Base-by-base conservation (phyloP, 2,113 vertebrate genomes). In the Strix aluco region DNA sequence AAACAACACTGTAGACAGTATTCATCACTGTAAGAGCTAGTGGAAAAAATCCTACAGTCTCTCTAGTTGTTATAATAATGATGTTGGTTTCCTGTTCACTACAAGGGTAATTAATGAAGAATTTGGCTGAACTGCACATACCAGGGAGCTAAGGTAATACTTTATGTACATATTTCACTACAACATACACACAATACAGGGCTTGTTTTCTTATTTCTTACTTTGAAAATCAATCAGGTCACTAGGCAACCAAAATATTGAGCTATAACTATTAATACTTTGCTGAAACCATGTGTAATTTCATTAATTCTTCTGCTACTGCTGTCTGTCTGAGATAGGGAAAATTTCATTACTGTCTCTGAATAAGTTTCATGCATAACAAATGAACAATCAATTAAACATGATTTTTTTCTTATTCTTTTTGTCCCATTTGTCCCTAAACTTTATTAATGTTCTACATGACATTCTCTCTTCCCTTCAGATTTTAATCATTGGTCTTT, bases 81-180 rank as follows among this genome's bases (percentile, higher is more conserved):
- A 89, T 96, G 93, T 62, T 92, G 63, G 57, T 72, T 97, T 97
- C 92, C 92, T 96, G 73, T 86, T 96, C 65, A 46, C 69, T 91
- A 81, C 30, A 91, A 92, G 70, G 90, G 52, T 95, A 93, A 96
- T 96, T 97, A 97, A 90, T 87, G 74, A 97, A 97, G 94, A 94
- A 96, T 97, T 96, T 96, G 92, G 59, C 87, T 96, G 83, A 75
- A 88, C 71, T 78, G 65, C 32, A 81, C 78, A 90, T 96, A 96
- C 91, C 95, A 97, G 66, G n/a, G 57, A 86, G 75, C 77, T 94
- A 96, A 97, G 93, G 88, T 96, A 97, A 96, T 86, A 88, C 80
- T 82, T 88, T 89, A 87, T 95, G 92, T 92, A 85, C 70, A 77
- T 54, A 84, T 82, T 93, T 95, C 94, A 84, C 58, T 90, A 74